Evolutionary conservation across 2,113 vertebrate species (phyloP).

Genomic region (Chaetops frenatus): DNA sequence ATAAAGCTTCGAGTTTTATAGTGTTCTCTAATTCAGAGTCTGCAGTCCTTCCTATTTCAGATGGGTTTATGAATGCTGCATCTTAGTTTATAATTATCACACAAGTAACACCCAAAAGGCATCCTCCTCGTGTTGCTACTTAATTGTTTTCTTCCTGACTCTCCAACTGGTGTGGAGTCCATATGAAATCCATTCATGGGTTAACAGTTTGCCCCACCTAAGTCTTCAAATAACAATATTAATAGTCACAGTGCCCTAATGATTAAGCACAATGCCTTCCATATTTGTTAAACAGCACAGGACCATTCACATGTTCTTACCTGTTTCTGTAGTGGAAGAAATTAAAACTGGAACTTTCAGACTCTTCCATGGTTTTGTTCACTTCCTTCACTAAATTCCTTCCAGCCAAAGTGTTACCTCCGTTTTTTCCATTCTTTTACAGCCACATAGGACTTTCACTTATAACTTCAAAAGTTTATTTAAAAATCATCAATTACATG

Average conservation of each 20-base stretch:
- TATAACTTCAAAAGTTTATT: neutral
- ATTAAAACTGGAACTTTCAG: neutral
- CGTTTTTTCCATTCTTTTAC: neutral
- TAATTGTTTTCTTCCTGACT: neutral
- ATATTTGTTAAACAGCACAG: neutral
- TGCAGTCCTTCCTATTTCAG: accelerated
- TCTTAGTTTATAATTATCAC: neutral
- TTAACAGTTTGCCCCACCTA: neutral
- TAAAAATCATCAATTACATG: accelerated
- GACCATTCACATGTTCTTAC: neutral
- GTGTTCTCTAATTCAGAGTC: neutral
- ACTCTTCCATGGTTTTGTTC: neutral
- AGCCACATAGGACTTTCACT: neutral
- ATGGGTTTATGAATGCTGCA: neutral
- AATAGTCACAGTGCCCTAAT: accelerated
- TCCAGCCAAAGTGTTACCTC: neutral
- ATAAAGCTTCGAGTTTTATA: slow-evolving; percentile 13
- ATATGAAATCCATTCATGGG: neutral
- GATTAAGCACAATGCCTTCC: neutral
- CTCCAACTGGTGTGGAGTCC: neutral
- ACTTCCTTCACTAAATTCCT: neutral
- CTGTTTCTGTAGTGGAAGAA: neutral
- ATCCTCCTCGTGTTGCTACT: neutral
- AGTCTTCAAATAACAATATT: neutral
- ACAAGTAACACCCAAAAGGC: neutral